Percentiles rank a stretch among this genome's conserved stretches.
Conservation (phyloP, 2,113 vertebrate species). For the Salvelinus fontinalis region DNA sequence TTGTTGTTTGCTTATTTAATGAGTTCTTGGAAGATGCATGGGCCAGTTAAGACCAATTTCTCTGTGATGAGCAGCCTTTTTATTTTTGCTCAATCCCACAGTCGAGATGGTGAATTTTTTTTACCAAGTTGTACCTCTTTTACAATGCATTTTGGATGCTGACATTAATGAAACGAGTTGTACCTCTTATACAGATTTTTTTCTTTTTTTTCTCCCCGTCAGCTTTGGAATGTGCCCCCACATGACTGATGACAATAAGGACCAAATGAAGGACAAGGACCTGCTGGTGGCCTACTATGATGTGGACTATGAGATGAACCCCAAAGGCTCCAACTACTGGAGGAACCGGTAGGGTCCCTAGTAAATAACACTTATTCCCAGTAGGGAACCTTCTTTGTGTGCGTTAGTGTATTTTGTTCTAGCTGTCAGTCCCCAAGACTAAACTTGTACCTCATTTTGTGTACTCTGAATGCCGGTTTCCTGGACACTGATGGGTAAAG, state of each 20-base stretch:
- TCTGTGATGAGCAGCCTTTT: background rate
- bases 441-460: no score
- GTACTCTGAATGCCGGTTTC: no score
- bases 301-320: slow-evolving; percentile 94
- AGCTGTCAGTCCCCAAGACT: no score
- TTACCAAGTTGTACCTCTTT: background rate
- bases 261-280: slow-evolving; percentile 90
- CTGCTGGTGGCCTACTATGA: slow-evolving; percentile 93
- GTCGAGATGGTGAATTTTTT: background rate
- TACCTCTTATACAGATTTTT: no score
- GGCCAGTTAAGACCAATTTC: no score
- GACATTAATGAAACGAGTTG: background rate
- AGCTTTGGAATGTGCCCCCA: slow-evolving; percentile 96
- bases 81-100: background rate
- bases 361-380: no score
- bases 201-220: background rate
- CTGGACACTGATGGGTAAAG: no score
- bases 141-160: no score
- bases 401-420: no score
- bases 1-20: no score
- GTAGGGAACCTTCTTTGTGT: no score
- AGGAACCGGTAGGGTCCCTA: slow-evolving; percentile 84
- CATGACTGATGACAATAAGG: slow-evolving; percentile 97
- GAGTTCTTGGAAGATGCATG: no score
- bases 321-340: slow-evolving; percentile 99